Evolutionary conservation across 2,888 invertebrate species (phyloP).

Genomic region (Auanema freiburgensis): DNA sequence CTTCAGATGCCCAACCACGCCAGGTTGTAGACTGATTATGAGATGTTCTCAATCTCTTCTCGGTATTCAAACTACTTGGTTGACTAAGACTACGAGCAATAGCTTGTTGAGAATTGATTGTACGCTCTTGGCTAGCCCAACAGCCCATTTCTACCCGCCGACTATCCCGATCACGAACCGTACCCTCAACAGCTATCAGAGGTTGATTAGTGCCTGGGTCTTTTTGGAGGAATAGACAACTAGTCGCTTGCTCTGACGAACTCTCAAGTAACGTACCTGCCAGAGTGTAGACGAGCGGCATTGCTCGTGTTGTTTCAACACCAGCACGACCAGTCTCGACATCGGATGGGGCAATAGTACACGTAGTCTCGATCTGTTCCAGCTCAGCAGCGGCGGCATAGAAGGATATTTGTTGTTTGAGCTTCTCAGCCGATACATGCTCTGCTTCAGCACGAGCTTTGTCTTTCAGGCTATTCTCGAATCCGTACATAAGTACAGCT

Average conservation of each 20-base stretch:
- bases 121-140: slow-evolving; percentile 8
- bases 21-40: slow-evolving; percentile 6
- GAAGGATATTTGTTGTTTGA: slow-evolving; percentile 23
- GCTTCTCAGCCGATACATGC: slow-evolving; percentile 26
- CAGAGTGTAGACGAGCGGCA: slow-evolving; percentile 24
- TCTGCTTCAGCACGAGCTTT: slow-evolving; percentile 29
- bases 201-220: slow-evolving; percentile 9
- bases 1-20: slow-evolving; percentile 9
- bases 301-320: slow-evolving; percentile 35
- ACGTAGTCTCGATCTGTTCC: slow-evolving; percentile 30
- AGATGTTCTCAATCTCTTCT: slow-evolving; percentile 8
- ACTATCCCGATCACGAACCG: not conserved
- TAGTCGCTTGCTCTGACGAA: slow-evolving; percentile 39
- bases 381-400: slow-evolving; percentile 32
- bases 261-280: slow-evolving; percentile 32
- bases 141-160: slow-evolving; percentile 4
- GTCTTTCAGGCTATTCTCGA: slow-evolving; percentile 28
- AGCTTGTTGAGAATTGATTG: slow-evolving; percentile 10
- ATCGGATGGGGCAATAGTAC: slow-evolving; percentile 3
- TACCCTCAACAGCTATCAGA: not conserved
- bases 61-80: slow-evolving; percentile 21
- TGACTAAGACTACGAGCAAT: slow-evolving; percentile 11
- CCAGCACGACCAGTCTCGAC: slow-evolving; percentile 16
- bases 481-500: slow-evolving; percentile 51
- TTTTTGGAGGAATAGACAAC: slow-evolving; percentile 45